Percentiles rank a stretch among this genome's conserved stretches.
phyloP scores from a whole-genome alignment of 2,113 vertebrate species.

The Ophthalmotilapia sp. region DNA sequence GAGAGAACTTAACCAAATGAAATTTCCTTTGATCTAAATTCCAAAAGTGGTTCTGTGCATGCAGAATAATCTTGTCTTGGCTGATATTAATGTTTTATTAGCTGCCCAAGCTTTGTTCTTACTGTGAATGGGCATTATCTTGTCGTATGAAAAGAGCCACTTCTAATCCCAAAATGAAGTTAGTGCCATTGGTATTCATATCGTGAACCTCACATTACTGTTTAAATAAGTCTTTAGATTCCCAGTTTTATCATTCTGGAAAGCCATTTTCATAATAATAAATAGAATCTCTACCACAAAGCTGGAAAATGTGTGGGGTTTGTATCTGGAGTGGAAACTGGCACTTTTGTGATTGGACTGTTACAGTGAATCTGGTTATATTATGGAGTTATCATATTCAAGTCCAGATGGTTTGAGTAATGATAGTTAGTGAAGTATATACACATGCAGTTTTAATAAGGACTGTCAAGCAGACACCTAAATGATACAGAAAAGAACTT shows the following conservation, averaged over 20 bases:
- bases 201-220: conserved; percentile 15
- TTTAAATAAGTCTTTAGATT: conserved; percentile 28
- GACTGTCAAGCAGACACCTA: not conserved
- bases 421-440: not conserved
- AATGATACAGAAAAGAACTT: not conserved
- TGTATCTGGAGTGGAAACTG: not conserved
- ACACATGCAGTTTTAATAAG: not conserved
- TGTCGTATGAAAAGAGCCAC: conserved; percentile 18
- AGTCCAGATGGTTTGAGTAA: not conserved
- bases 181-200: conserved; percentile 22
- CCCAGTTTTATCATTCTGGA: not conserved
- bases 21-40: conserved; percentile 44
- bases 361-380: conserved; percentile 3
- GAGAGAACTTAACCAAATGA: conserved; percentile 8
- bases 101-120: conserved; percentile 37
- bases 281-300: not conserved
- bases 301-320: not conserved
- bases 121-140: conserved; percentile 33
- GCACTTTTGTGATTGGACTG: conserved; percentile 1
- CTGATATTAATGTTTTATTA: conserved; percentile 56
- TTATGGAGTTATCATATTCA: not conserved
- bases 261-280: conserved; percentile 37
- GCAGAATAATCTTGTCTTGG: conserved; percentile 28
- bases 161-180: conserved; percentile 30
- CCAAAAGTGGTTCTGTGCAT: conserved; percentile 8